Evolutionary conservation across 2,888 invertebrate genomes (phyloP).

Genomic region (Limnephilus marmoratus): DNA sequence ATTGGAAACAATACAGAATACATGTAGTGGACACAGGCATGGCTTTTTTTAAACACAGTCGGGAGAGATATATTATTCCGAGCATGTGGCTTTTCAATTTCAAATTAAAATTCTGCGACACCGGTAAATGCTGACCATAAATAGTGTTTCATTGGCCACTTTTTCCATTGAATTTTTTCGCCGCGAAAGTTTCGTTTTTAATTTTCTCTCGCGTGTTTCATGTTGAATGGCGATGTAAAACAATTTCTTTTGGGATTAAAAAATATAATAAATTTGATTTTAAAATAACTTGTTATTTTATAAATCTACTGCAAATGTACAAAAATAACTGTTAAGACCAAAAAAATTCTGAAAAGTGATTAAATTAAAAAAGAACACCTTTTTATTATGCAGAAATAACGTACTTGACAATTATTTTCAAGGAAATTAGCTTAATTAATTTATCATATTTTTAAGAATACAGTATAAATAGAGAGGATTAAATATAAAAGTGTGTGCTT

Average conservation of each 20-base stretch:
- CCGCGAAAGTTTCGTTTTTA: background rate
- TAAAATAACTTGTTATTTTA: no score
- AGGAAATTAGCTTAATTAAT: no score
- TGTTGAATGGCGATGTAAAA: background rate
- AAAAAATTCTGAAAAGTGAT: no score
- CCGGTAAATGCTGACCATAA: background rate
- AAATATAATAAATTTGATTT: no score
- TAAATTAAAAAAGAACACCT: no score
- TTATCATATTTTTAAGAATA: no score
- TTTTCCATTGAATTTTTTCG: background rate
- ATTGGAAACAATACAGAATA: conserved; percentile 41
- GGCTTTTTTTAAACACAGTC: background rate
- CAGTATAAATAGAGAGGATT: no score
- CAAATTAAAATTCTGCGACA: conserved; percentile 31
- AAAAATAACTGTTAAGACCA: no score
- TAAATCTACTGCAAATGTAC: no score
- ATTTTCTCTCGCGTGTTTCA: background rate
- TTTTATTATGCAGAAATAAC: no score
- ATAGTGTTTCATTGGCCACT: background rate
- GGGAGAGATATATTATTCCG: conserved; percentile 16
- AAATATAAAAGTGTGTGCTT: no score
- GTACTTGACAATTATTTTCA: no score
- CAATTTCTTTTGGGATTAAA: background rate
- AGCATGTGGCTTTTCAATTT: conserved; percentile 41
- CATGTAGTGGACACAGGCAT: conserved; percentile 29